Evolutionary conservation across 2,113 vertebrate species (phyloP).

Genomic region (Antennarius striatus): DNA sequence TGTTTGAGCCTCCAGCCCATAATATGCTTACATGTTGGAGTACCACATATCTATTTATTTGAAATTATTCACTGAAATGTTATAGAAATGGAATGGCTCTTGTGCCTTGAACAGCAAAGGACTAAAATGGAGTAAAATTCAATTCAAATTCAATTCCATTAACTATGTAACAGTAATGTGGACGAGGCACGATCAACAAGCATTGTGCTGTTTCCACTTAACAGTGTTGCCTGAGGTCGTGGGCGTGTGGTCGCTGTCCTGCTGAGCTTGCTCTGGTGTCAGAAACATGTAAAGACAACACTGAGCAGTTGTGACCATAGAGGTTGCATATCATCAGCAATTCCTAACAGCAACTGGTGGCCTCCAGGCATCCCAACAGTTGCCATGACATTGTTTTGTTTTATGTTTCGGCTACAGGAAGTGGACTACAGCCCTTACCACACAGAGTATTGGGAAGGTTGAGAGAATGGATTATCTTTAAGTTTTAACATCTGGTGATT

Average conservation of each 20-base stretch:
- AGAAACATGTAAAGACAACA: slow-evolving; percentile 68
- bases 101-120: too few species aligned
- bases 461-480: slow-evolving; percentile 70
- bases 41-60: background rate
- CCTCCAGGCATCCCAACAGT: slow-evolving; percentile 65
- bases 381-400: slow-evolving; percentile 65
- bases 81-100: too few species aligned
- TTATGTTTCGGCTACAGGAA: slow-evolving; percentile 60
- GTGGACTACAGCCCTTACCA: slow-evolving; percentile 32
- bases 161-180: background rate
- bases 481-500: slow-evolving; percentile 66
- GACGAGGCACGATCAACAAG: background rate
- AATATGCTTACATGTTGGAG: background rate
- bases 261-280: slow-evolving; percentile 49
- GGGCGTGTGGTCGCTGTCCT: slow-evolving; percentile 18
- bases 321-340: slow-evolving; percentile 71
- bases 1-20: background rate
- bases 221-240: slow-evolving; percentile 20
- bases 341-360: slow-evolving; percentile 75
- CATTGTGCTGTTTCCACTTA: slow-evolving; percentile 9
- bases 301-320: slow-evolving; percentile 63
- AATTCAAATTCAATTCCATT: background rate
- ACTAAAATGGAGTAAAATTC: too few species aligned
- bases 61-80: background rate
- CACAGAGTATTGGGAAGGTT: slow-evolving; percentile 42